Percentiles rank a stretch among this genome's conserved stretches.
Conservation (phyloP, 2,113 vertebrate species). For the Myxocyprinus asiaticus region DNA sequence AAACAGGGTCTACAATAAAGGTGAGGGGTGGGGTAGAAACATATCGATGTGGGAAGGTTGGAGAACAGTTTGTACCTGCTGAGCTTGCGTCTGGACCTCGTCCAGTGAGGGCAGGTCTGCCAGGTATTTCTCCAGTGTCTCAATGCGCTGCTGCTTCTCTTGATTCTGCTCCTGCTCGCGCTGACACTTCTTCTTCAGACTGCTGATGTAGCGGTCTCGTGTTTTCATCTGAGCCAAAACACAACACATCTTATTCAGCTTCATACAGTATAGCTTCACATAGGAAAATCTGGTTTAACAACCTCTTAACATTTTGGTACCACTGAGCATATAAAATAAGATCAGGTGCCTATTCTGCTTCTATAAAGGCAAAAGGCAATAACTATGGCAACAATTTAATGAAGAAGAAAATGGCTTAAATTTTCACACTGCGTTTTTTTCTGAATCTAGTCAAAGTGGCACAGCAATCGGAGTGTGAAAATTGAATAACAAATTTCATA, state of each 20-base stretch:
- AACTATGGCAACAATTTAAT: no score
- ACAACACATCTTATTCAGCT: background rate
- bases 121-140: conserved; percentile 94
- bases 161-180: conserved; percentile 89
- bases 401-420: no score
- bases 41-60: background rate
- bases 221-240: conserved; percentile 84
- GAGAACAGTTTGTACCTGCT: conserved; percentile 77
- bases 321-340: no score
- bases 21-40: background rate
- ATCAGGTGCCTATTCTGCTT: no score
- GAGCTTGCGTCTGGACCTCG: conserved; percentile 84
- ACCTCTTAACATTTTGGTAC: background rate
- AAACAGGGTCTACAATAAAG: no score
- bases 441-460: no score
- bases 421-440: no score
- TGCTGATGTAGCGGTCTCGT: conserved; percentile 92
- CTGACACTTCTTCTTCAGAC: conserved; percentile 93
- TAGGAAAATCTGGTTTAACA: background rate
- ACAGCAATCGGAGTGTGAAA: no score
- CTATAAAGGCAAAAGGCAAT: no score
- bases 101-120: conserved; percentile 91
- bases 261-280: background rate
- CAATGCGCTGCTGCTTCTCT: conserved; percentile 91
- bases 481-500: no score